Conservation (phyloP, 2,113 vertebrate species). For the Epinephelus moara region DNA sequence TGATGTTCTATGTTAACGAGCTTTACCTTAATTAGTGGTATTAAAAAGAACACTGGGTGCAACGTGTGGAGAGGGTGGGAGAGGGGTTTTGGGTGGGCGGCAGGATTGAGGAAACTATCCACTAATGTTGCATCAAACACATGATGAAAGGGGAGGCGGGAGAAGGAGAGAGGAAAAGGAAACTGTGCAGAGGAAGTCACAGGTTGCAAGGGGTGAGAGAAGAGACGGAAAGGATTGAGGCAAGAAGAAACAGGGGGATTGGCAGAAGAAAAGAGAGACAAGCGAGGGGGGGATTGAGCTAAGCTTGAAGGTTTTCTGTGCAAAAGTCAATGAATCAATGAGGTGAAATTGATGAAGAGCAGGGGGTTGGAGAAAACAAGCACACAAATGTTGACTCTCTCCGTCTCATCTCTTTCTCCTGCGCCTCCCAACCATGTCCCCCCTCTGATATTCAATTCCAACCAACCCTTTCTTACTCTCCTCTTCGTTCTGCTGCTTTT, state of each 20-base stretch:
- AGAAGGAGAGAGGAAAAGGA: constrained; percentile 44
- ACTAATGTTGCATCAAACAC: constrained; percentile 73
- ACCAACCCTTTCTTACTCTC: constrained; percentile 1
- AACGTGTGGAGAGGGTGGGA: constrained; percentile 49
- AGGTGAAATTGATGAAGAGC: constrained; percentile 76
- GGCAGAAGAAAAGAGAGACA: constrained; percentile 56
- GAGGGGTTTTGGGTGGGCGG: constrained; percentile 47
- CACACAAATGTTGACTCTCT: constrained; percentile 76
- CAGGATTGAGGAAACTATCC: constrained; percentile 58
- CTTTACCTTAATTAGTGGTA: constrained; percentile 87
- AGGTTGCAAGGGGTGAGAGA: constrained; percentile 70
- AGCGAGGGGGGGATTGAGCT: constrained; percentile 33
- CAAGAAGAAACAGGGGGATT: constrained; percentile 61
- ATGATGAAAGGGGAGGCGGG: constrained; percentile 68
- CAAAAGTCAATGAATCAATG: constrained; percentile 74
- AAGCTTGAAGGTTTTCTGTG: constrained; percentile 66
- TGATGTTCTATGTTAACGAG: constrained; percentile 86
- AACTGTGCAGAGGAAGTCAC: constrained; percentile 71
- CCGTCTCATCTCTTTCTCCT: constrained; percentile 67
- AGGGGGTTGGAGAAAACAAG: constrained; percentile 52
- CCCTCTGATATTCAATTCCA: constrained; percentile 71
- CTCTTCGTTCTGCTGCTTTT: constrained; percentile 45
- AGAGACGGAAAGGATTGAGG: constrained; percentile 63
- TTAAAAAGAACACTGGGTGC: constrained; percentile 80
- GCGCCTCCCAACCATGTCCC: constrained; percentile 69